phyloP scores from a whole-genome alignment of 1,140 invertebrate genomes.

The Campodea augens region DNA sequence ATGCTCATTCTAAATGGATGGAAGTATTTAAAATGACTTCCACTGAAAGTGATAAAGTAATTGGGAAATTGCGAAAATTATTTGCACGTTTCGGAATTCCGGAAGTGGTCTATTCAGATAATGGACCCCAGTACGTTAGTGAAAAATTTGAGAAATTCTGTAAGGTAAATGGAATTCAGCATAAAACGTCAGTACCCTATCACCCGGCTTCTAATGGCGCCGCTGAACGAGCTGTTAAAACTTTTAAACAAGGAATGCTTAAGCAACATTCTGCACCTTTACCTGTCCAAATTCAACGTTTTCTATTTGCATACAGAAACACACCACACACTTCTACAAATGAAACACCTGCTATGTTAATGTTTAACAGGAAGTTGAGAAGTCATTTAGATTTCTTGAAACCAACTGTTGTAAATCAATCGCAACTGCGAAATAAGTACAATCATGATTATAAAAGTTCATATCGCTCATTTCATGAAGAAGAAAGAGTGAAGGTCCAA shows the following conservation, averaged over 20 bases:
- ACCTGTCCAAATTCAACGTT: too few species aligned
- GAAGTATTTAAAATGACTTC: constrained; percentile 15
- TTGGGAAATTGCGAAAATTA: constrained; percentile 13
- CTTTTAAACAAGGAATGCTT: constrained; percentile 17
- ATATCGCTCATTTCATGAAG: too few species aligned
- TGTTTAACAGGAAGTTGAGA: neutral
- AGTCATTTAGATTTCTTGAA: too few species aligned
- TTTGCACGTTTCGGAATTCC: constrained; percentile 16
- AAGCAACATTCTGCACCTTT: too few species aligned
- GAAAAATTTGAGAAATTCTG: constrained; percentile 15
- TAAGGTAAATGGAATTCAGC: constrained; percentile 13
- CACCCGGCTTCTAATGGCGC: constrained; percentile 15
- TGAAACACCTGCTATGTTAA: constrained; percentile 11
- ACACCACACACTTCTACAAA: constrained; percentile 17
- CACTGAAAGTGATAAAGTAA: constrained; percentile 7
- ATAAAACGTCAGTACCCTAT: constrained; percentile 13
- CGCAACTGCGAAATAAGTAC: too few species aligned
- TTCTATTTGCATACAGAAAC: constrained; percentile 17
- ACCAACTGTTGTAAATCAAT: too few species aligned
- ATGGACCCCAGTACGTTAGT: constrained; percentile 17
- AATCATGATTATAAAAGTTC: too few species aligned
- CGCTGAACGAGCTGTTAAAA: constrained; percentile 18
- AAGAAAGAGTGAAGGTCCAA: too few species aligned
- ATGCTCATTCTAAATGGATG: constrained; percentile 24
- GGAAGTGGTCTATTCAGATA: constrained; percentile 16